Base-by-base conservation (phyloP, 2,797 vertebrate genomes). In the Hypotaenidia philippensis region DNA sequence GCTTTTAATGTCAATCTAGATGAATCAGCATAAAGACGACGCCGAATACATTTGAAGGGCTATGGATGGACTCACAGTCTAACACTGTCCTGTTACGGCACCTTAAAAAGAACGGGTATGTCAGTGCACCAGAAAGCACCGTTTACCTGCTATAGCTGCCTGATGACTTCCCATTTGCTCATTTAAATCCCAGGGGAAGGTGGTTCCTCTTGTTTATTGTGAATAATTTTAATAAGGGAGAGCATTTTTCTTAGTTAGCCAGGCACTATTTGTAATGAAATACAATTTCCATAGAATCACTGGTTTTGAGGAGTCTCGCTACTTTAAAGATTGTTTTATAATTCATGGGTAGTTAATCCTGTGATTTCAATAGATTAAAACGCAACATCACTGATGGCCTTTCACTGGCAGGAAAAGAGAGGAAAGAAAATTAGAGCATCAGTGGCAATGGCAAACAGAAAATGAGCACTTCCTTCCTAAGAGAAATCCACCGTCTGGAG, bases 1-100 rank as follows among this genome's bases (percentile, higher is more conserved):
- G 80, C 53, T 90, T 93, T 93, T 89, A 87, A 90, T 16, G 77
- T 92, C 93, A 95, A 71, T 89, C 78, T 45, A 34, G 70, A 79
- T 88, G 90, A 94, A 84, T 89, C 85, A 90, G 90, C 72, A 53
- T 29, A 6, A 82, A 87, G 55, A 83, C 76, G 14, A 44, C 47
- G 63, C 23, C 2, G 29, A 70, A 83, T 60, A 45, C 21, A 27
- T 81, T 47, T 83, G 45, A 49, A 64, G 21, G 11, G 27, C n/a
- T 45, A 65, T 17, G 77, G 69, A 50, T 21, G 59, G 90, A 52
- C 40, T 71, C 36, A 16, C 29, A 55, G 44, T 22, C 69, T 75
- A 49, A 32, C 3, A 1, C 1, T 8, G 19, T 40, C 38, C 57
- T 61, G 29, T 26, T 50, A 59, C 0, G 17, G 72, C 13, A 89